Conservation (phyloP, 1,140 invertebrate genomes). For the Eurytemora carolleeae region DNA sequence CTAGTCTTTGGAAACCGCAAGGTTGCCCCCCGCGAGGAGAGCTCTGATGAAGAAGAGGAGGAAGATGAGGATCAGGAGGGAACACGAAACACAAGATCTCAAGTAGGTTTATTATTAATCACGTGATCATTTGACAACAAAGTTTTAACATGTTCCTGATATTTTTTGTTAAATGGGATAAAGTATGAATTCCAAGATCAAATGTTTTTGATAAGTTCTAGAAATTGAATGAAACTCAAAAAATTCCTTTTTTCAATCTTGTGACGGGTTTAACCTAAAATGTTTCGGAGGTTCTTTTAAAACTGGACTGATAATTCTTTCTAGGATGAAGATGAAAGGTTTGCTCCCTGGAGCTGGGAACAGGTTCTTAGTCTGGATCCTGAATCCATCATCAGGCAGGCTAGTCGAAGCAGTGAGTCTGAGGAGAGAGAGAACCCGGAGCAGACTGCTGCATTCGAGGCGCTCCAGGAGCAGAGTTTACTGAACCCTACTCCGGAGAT, state of each 20-base stretch:
- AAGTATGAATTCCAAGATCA: too few relatives aligned
- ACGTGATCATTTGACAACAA: too few relatives aligned
- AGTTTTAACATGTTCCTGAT: too few relatives aligned
- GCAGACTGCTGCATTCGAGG: not conserved
- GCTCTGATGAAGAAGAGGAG: not conserved
- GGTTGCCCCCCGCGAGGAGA: not conserved
- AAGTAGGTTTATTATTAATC: too few relatives aligned
- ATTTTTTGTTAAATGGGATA: too few relatives aligned
- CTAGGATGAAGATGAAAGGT: not conserved
- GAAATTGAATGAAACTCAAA: too few relatives aligned
- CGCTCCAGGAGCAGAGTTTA: not conserved
- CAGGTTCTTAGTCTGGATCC: constrained; percentile 5
- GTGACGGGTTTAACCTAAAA: too few relatives aligned
- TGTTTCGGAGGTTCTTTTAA: too few relatives aligned
- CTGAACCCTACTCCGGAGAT: not conserved
- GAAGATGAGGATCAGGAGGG: not conserved
- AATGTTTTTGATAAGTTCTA: too few relatives aligned
- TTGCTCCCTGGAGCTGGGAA: constrained; percentile 12
- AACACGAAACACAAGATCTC: not conserved
- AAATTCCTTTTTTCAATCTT: too few relatives aligned
- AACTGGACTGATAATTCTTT: too few relatives aligned
- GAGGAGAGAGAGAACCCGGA: not conserved
- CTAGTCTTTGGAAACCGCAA: not conserved
- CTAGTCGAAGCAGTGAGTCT: not conserved
- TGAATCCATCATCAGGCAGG: constrained; percentile 11